A percentile compares a stretch with the other conserved stretches of the same genome.
phyloP scores from a whole-genome alignment of 2,797 vertebrate species.

The Enteromius afrohamiltoni region DNA sequence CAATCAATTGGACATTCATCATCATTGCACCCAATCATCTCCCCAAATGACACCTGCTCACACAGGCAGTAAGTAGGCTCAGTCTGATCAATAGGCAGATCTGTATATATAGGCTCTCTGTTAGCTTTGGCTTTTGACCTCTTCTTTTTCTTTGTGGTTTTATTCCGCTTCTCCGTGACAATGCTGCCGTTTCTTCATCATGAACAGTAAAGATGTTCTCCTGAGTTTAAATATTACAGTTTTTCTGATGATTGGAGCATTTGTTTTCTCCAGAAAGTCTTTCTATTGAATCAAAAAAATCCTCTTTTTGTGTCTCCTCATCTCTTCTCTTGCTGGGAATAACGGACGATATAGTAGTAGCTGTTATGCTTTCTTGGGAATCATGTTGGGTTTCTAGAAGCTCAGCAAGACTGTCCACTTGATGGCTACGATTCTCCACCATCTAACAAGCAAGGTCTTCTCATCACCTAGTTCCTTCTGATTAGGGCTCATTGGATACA shows the following conservation, averaged over 20 bases:
- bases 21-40: slow-evolving; percentile 98
- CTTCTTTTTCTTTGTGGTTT: slow-evolving; percentile 93
- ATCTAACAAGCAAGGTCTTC: slow-evolving; percentile 96
- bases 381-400: slow-evolving; percentile 88
- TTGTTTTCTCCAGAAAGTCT: slow-evolving; percentile 84
- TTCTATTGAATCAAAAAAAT: slow-evolving; percentile 79
- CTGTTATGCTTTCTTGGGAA: slow-evolving; percentile 74
- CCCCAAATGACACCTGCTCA: slow-evolving; percentile 96
- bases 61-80: slow-evolving; percentile 98
- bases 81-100: slow-evolving; percentile 96
- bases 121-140: slow-evolving; percentile 94
- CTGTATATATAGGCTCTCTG: slow-evolving; percentile 90
- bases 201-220: slow-evolving; percentile 88
- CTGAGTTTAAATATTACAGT: slow-evolving; percentile 83
- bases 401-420: slow-evolving; percentile 92
- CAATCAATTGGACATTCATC: slow-evolving; percentile 96
- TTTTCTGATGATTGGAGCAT: slow-evolving; percentile 89
- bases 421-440: slow-evolving; percentile 93
- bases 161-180: slow-evolving; percentile 91
- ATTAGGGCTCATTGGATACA: slow-evolving; percentile 93
- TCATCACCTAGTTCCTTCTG: slow-evolving; percentile 94
- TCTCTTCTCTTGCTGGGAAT: slow-evolving; percentile 81
- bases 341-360: slow-evolving; percentile 62
- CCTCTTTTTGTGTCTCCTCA: slow-evolving; percentile 86
- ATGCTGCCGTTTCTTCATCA: slow-evolving; percentile 85